Evolutionary conservation across 2,888 invertebrate species (phyloP).

Genomic region (Ophion obscuratus): DNA sequence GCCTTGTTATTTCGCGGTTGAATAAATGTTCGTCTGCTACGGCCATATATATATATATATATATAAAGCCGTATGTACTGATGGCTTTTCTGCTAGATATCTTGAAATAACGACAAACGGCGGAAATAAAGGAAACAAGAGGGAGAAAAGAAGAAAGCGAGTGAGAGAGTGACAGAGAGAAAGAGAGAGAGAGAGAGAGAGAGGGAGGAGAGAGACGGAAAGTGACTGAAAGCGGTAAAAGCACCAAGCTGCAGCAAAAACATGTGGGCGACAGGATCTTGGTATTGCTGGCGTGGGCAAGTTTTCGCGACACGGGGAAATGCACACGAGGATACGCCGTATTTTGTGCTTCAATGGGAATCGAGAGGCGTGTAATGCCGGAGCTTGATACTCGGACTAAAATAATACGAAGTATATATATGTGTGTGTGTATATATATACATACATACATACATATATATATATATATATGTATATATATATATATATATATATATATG

Average conservation of each 20-base stretch:
- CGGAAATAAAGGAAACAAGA: constrained; percentile 30
- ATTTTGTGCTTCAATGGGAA: constrained; percentile 28
- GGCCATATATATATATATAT: neutral
- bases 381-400: constrained; percentile 12
- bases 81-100: constrained; percentile 42
- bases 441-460: neutral
- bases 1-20: constrained; percentile 20
- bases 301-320: constrained; percentile 35
- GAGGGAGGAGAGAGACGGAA: constrained; percentile 22
- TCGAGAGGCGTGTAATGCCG: constrained; percentile 18
- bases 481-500: no score
- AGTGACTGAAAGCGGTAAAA: constrained; percentile 10
- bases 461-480: neutral
- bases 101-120: constrained; percentile 47
- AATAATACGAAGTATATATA: neutral
- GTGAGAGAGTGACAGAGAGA: neutral
- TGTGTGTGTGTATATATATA: no score
- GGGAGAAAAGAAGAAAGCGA: constrained; percentile 31
- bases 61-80: neutral
- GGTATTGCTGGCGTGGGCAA: constrained; percentile 45
- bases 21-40: constrained; percentile 6
- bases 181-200: neutral
- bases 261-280: constrained; percentile 44
- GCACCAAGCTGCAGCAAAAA: constrained; percentile 47
- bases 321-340: constrained; percentile 11